Base-by-base conservation (phyloP, 2,888 invertebrate species). In the Drosophila nigritarsus region DNA sequence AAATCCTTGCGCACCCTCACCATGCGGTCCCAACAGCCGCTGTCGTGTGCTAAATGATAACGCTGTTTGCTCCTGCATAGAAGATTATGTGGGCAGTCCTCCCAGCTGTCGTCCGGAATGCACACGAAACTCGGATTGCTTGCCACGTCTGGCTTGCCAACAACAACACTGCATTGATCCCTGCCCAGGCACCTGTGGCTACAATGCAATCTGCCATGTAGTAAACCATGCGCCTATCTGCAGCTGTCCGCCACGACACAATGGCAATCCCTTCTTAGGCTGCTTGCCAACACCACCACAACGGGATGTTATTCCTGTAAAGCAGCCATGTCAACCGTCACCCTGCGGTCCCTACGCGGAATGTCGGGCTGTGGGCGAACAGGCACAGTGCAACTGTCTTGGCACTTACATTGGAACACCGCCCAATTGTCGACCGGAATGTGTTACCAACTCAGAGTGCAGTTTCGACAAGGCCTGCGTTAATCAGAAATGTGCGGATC, bases 131-230 rank as follows among this genome's bases (percentile, higher is more conserved):
- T 94, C 96, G 2, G 97, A 97, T 91, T 98, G 97, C 92, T 93
- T 95, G 24, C 94, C 95, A 48, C 95, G 95, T 69, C 94, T 95
- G 91, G 96, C 97, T 5, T 97, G 97, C 89, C 95, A 95, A 83
- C 96, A 96, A 90, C 96, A 96, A 86, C 96, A 96, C 93, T 97
- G 97, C 91, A 93, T 95, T 38, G 95, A 97, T 93, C 97, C 97
- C 30, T 97, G 96, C 84, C 95, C 94, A 61, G 97, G 97, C 73
- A 95, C 96, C 24, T 97, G 97, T 91, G 97, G 97, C 49, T 91
- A 96, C 8, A 94, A 94, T 84, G 96, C 97, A 7, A 91, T 94
- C 40, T 97, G 97, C 90, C 95, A 95, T 91, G 96, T 97, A 36
- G 94, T 96, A 1, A 96, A 96, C 90, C 97, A 97, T 90, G 96